Evolutionary conservation across 1,140 invertebrate species (phyloP).

Genomic region (Teleogryllus occipitalis): DNA sequence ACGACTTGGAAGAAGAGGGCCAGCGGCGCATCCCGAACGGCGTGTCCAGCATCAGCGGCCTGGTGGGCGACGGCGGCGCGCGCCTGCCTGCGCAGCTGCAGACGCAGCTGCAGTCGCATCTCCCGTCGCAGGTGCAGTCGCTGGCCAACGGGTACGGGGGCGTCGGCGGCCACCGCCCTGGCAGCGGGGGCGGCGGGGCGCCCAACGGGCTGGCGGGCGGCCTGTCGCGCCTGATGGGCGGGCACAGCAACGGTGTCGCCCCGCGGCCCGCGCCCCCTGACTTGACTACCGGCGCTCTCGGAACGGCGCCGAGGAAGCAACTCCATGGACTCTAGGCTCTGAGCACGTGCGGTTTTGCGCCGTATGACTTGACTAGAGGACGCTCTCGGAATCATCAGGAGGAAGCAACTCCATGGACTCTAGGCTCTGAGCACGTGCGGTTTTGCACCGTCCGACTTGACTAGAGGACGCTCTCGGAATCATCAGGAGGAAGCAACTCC

Average conservation of each 20-base stretch:
- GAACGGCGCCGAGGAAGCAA: constrained; percentile 34
- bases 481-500: no score
- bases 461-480: no score
- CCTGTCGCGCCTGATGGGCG: background rate
- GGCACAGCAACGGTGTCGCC: background rate
- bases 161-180: background rate
- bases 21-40: constrained; percentile 15
- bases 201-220: background rate
- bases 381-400: no score
- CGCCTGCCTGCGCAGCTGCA: background rate
- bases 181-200: constrained; percentile 2
- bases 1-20: constrained; percentile 25
- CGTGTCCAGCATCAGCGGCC: background rate
- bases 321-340: constrained; percentile 28
- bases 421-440: no score
- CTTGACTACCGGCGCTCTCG: background rate
- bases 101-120: background rate
- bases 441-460: no score
- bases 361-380: no score
- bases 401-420: no score
- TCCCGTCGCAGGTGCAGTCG: background rate
- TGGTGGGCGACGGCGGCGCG: background rate
- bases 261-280: no score
- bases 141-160: background rate
- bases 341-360: no score